phyloP scores from a whole-genome alignment of 2,113 vertebrate genomes.

The Balaenoptera acutorostrata region DNA sequence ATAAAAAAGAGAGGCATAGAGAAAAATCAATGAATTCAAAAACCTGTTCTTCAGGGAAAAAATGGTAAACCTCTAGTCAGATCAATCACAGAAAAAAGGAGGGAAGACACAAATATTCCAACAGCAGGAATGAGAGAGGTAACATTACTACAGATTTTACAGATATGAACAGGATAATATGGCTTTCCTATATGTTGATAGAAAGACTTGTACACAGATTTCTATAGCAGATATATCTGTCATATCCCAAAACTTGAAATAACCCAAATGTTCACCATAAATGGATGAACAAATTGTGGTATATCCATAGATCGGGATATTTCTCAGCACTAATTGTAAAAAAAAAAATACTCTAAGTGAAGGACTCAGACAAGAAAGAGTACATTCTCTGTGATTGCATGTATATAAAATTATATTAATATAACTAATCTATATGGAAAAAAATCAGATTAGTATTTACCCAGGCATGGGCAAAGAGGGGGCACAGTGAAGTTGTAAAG shows the following conservation, averaged over 20 bases:
- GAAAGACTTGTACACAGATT: background rate
- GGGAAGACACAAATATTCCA: background rate
- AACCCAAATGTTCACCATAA: background rate
- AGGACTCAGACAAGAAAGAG: background rate
- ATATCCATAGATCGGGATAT: background rate
- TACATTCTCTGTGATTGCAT: background rate
- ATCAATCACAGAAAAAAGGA: background rate
- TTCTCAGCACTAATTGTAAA: background rate
- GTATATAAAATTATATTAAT: background rate
- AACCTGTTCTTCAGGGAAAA: background rate
- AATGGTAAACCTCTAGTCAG: background rate
- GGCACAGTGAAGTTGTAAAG: fast-evolving
- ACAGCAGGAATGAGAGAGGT: background rate
- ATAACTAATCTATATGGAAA: background rate
- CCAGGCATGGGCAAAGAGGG: no score
- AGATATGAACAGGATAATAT: background rate
- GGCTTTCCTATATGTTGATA: background rate
- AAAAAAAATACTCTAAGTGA: background rate
- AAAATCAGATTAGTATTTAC: background rate
- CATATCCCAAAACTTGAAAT: background rate
- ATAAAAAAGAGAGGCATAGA: background rate
- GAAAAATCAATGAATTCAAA: background rate
- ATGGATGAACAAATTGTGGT: background rate
- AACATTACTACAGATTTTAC: background rate
- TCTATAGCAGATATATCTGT: background rate